Percentiles rank a stretch among this genome's conserved stretches.
Evolutionary conservation across 2,113 vertebrate genomes (phyloP).

Genomic region (Uria lomvia): DNA sequence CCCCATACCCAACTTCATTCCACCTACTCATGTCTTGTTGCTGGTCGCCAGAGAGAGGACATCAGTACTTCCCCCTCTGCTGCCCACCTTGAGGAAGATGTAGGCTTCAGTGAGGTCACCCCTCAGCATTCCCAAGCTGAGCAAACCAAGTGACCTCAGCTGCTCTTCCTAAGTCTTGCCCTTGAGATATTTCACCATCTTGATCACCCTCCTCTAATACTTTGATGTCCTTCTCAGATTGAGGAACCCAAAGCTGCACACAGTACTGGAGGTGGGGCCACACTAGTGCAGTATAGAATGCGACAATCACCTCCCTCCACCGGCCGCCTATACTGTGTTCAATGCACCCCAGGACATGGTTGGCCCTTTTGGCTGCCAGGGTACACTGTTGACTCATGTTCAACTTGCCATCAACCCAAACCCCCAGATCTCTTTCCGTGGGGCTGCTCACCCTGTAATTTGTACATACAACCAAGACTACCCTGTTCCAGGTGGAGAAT

Average conservation of each 20-base stretch:
- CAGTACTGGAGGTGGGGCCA: rapidly evolving
- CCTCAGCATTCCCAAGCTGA: background rate
- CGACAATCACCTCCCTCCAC: background rate
- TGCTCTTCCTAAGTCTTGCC: background rate
- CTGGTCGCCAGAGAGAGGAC: background rate
- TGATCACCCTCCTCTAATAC: background rate
- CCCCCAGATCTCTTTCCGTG: background rate
- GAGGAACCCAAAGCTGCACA: too few species aligned
- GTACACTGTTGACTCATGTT: background rate
- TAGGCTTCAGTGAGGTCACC: rapidly evolving
- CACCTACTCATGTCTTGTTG: rapidly evolving
- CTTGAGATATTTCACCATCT: background rate
- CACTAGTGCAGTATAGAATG: rapidly evolving
- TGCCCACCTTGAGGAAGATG: background rate
- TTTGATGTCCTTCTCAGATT: background rate
- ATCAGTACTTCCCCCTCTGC: background rate
- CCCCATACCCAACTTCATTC: background rate
- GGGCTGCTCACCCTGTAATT: background rate
- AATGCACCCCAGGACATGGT: background rate
- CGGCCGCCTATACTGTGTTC: rapidly evolving
- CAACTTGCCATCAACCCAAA: background rate
- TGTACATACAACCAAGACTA: background rate
- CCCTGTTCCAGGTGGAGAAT: background rate
- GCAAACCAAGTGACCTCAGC: background rate
- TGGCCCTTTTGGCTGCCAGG: background rate